These are phyloP conservation scores for Greenwoodochromis staneri DNA, from an alignment of 2,113 vertebrate genomes.

Conservation along the genomic window DNA sequence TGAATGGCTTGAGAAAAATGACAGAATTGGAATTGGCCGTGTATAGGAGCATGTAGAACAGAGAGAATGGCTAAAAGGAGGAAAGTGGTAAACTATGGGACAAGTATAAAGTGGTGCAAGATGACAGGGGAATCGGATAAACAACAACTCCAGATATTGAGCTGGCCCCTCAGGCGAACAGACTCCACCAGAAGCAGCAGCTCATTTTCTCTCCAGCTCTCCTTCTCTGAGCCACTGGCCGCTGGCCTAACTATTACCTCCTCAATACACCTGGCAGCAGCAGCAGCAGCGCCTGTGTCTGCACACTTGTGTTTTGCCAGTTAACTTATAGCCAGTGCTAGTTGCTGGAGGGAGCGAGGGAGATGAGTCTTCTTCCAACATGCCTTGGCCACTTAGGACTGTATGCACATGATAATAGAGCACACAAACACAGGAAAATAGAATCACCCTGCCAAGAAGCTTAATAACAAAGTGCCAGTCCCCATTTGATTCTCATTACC, in stretches of 20 bases:
- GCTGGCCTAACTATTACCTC: constrained; percentile 32
- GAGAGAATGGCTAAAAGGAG: background rate
- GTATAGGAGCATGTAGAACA: background rate
- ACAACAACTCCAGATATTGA: constrained; percentile 35
- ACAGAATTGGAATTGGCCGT: background rate
- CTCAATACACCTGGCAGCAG: constrained; percentile 48
- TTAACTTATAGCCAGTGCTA: constrained; percentile 24
- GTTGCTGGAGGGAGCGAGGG: background rate
- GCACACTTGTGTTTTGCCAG: constrained; percentile 7
- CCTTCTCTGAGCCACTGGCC: background rate
- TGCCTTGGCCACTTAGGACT: constrained; percentile 21
- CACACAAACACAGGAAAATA: constrained; percentile 1
- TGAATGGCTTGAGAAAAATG: background rate
- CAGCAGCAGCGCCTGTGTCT: background rate
- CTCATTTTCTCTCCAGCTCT: constrained; percentile 28
- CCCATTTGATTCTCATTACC: constrained; percentile 41
- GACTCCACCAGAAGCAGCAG: constrained; percentile 28
- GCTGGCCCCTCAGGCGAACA: constrained; percentile 23
- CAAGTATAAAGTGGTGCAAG: background rate
- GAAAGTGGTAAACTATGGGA: background rate
- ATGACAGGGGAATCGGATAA: background rate
- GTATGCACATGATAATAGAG: constrained; percentile 7
- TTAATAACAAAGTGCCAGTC: constrained; percentile 24
- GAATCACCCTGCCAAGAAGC: constrained; percentile 20
- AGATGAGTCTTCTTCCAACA: constrained; percentile 4